Evolutionary conservation across 2,113 vertebrate genomes (phyloP), one percentile per base, ranked within the genome.

Genomic region (Cebus imitator): DNA sequence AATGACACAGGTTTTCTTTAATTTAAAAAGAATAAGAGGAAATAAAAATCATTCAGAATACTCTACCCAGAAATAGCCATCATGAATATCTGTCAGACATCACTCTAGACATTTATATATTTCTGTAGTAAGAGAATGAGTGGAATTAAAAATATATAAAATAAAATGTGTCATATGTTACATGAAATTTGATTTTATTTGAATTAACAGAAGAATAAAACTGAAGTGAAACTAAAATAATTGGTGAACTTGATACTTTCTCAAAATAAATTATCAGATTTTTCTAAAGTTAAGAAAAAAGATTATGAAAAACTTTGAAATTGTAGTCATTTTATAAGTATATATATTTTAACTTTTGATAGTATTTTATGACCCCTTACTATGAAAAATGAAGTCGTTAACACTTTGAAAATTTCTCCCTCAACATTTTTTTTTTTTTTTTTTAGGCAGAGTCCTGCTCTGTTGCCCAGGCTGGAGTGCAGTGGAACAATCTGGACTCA

Each of bases 1-100:
- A 92, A 55, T 43, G 58, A 11, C 20, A 27, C 25, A 79, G 55
- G 3, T 79, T 89, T 91, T 90, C 89, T 95, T 95, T 93, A n/a
- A 82, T 93, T 93, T 52, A 58, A 91, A 86, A 97, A 91, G 96
- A 95, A 72, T 87, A 83, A 86, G 27, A 90, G 43, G 20, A 87
- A 95, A 89, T 81, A 92, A 87, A 94, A 92, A 58, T 80, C 45
- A 86, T 21, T 52, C 57, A 72, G 55, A 25, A 83, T 83, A 81
- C 13, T 50, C 3, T 50, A 66, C 55, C 48, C 27, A 75, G 64
- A 96, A 78, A 79, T 66, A 86, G 32, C 43, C 14, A 35, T 43
- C 35, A 72, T 48, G 94, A 87, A 43, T 92, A 87, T 80, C 80
- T 92, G n/a, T 12, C 40, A 80, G 37, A 89, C 0, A 73, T 66